A percentile compares a stretch with the other conserved stretches of the same genome.
These are phyloP conservation scores for Notamacropus eugenii DNA, from an alignment of 2,797 vertebrate species.

Conservation along the genomic window DNA sequence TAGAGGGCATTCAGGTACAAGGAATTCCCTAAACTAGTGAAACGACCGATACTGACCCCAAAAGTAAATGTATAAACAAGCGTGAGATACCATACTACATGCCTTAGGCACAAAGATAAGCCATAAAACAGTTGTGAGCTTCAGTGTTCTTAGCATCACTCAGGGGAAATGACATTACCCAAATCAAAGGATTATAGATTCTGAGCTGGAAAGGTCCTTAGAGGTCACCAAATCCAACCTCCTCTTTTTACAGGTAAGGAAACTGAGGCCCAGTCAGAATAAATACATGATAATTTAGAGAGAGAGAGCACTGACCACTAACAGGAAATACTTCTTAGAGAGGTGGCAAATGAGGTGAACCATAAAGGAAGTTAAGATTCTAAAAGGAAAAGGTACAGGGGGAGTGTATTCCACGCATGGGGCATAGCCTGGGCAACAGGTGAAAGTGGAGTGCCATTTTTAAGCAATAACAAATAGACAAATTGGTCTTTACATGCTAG, in stretches of 20 bases:
- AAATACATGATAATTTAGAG: not conserved
- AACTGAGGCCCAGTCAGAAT: not conserved
- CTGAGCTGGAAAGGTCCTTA: not conserved
- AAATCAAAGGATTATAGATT: not conserved
- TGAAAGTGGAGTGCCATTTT: not conserved
- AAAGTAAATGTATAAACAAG: not conserved
- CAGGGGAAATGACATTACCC: not conserved
- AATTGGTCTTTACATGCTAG: conserved; percentile 18
- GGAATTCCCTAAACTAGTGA: not conserved
- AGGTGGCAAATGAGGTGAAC: not conserved
- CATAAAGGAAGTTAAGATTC: not conserved
- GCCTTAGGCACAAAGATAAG: not conserved
- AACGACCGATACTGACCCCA: not conserved
- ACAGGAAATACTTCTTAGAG: not conserved
- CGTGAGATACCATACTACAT: not conserved
- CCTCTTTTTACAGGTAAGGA: not conserved
- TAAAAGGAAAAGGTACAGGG: not conserved
- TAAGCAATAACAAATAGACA: not conserved
- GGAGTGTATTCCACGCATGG: not conserved
- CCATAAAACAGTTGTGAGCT: not conserved
- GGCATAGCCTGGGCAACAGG: not conserved
- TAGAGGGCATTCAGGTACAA: not conserved
- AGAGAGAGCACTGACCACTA: not conserved
- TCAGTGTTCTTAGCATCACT: not conserved
- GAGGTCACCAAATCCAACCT: not conserved